Evolutionary conservation across 2,113 vertebrate genomes (phyloP).

Genomic region (Rutilus rutilus): DNA sequence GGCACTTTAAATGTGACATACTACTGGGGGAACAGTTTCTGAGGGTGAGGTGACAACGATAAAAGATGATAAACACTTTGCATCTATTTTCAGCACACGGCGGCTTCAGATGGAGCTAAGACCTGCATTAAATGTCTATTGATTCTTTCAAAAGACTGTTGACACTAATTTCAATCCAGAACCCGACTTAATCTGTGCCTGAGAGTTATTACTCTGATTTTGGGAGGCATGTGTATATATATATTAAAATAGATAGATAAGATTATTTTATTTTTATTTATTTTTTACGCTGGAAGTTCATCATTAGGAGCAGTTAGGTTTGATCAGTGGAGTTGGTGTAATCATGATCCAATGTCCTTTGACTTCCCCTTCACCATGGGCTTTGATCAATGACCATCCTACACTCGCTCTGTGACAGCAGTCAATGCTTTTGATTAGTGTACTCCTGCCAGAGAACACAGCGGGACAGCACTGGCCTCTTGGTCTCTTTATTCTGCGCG

Average conservation of each 20-base stretch:
- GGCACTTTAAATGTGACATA: background rate
- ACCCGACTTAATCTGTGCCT: background rate
- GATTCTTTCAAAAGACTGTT: background rate
- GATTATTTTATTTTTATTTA: background rate
- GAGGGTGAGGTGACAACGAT: constrained; percentile 7
- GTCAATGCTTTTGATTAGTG: constrained; percentile 74
- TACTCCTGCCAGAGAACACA: constrained; percentile 58
- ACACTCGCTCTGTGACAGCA: constrained; percentile 64
- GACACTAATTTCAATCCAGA: constrained; percentile 5
- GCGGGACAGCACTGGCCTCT: constrained; percentile 52
- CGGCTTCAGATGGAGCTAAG: background rate
- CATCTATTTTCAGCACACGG: background rate
- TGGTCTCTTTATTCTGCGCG: constrained; percentile 17
- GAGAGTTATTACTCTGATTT: no score
- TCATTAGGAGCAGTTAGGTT: background rate
- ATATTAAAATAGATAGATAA: background rate
- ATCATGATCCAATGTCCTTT: constrained; percentile 16
- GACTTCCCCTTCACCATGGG: constrained; percentile 28
- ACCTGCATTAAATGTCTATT: background rate
- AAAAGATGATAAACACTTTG: constrained; percentile 12
- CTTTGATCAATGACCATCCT: constrained; percentile 62
- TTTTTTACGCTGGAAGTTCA: background rate
- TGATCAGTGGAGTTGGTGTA: background rate
- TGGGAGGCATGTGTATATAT: no score
- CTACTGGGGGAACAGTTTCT: background rate